Base-by-base conservation (phyloP, 1,140 invertebrate species). In the Pararge aegeria region DNA sequence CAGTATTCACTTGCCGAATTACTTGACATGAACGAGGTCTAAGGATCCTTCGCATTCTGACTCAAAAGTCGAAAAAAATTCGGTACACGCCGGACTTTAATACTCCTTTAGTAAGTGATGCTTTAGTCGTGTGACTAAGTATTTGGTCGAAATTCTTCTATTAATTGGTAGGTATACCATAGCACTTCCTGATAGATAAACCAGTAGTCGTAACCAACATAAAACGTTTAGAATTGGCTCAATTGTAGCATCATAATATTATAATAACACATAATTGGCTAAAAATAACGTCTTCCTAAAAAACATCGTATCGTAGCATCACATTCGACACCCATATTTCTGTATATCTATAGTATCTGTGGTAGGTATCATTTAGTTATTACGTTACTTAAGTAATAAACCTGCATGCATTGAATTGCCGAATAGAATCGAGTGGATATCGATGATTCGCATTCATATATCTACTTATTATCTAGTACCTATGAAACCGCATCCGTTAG, bases 1-100 rank as follows among this genome's bases (percentile, higher is more conserved):
- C 87, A 89, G 80, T 89, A 78, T 77, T 78, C 84, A 67, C 84
- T 89, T 76, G 87, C 80, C 61, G 87, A 88, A 73, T 80, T 89
- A 79, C 64, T 89, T 69, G 80, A 73, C 58, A 76, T 83, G 78
- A 81, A 82, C 75, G 84, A 89, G 75, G 83, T 73, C 60, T 89
- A 87, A 74, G 75, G 63, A 71, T 70, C 61, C 57, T 40, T 60
- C 60, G 27, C 61, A 59, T 66, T 68, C 58, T 63, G 59, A 70
- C 64, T 56, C 64, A 13, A 20, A 42, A n/a, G n/a, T 58, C 24
- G 24, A 24, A 24, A n/a, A 30, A 42, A 40, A 40, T 42, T 82
- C 72, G 63, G 77, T 75, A 75, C 71, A 72, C 71, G 61, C 62
- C 66, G 78, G 73, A 80, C 76, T 77, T 80, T 75, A 76, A 69